Evolutionary conservation across 2,888 invertebrate species (phyloP), one percentile per base, ranked within the genome.

Genomic region (Gymnocheta viridis): DNA sequence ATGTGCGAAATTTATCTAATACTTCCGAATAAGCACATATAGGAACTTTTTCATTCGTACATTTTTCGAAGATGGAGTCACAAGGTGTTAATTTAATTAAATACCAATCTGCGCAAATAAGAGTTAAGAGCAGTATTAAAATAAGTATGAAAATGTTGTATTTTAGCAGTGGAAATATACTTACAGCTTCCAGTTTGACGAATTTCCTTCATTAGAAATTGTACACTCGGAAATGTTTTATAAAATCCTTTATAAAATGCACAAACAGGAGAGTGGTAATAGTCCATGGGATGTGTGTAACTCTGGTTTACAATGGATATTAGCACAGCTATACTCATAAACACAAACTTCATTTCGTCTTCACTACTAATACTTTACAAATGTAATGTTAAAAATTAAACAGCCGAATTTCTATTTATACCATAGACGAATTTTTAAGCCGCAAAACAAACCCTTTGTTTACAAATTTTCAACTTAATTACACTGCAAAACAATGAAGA

Each of bases 341-440:
- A 60, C 35, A 70, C n/a, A 49, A 47, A 51, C 35, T 67, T 70
- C 80, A 83, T 83, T 54, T 41, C 60, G 73, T 35, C 4, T 49
- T 32, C n/a, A 22, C 41, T 29, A 41, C 35, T 35, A 51, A 12
- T 27, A 67, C 47, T 49, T 32, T 51, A 47, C 12, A 54, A 12
- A 27, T 17, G 14, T 10, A 70, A 64, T 79, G 64, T 62, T 24
- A 54, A 47, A 4, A 32, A 35, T 29, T 44, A 41, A 47, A 4
- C 24, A 51, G 60, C 22, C 49, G 24, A 51, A 35, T 51, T 64
- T 79, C 62, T 70, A 44, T 79, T 79, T 79, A 79, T 79, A 78
- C 60, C 17, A 24, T 1, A 60, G 17, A 56, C 47, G 27, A 38
- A 44, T 24, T 70, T 51, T 64, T 19, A 64, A 54, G 51, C 22